A percentile compares a stretch with the other conserved stretches of the same genome.
Evolutionary conservation across 1,140 invertebrate genomes (phyloP).

Genomic region (Gryllus bimaculatus): DNA sequence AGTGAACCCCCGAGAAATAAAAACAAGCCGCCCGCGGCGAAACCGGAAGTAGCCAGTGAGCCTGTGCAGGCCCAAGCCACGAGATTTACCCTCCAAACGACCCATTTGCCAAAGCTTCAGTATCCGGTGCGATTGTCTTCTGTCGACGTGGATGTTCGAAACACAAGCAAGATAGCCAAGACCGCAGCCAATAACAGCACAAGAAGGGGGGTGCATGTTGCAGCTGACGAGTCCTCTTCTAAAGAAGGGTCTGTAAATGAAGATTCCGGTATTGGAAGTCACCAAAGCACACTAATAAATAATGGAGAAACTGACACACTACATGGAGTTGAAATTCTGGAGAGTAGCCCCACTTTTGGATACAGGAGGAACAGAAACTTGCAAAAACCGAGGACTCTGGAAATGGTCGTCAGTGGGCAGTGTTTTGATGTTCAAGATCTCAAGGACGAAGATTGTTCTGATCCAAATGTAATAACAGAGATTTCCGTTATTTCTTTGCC

Average conservation of each 20-base stretch:
- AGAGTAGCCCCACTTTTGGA: constrained; percentile 26
- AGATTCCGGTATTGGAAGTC: constrained; percentile 53
- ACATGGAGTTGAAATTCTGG: constrained; percentile 31
- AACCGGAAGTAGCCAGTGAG: constrained; percentile 20
- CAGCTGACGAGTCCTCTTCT: constrained; percentile 28
- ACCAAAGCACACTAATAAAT: constrained; percentile 34
- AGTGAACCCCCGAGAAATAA: constrained; percentile 12
- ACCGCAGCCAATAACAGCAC: constrained; percentile 52
- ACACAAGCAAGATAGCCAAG: constrained; percentile 45
- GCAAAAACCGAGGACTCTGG: constrained; percentile 38
- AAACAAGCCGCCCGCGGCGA: constrained; percentile 12
- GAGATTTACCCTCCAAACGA: constrained; percentile 63
- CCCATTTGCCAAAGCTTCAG: constrained; percentile 59
- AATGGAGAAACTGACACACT: constrained; percentile 28
- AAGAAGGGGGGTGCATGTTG: constrained; percentile 27
- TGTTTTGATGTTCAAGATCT: constrained; percentile 51
- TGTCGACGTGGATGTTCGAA: constrained; percentile 8
- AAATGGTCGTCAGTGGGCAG: constrained; percentile 43
- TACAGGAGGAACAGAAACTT: constrained; percentile 10
- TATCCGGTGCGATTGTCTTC: constrained; percentile 45
- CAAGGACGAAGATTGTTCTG: constrained; percentile 39
- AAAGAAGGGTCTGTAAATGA: constrained; percentile 43
- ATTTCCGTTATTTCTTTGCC: constrained; percentile 42
- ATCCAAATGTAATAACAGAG: constrained; percentile 40
- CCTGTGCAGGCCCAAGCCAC: constrained; percentile 25